Conservation (phyloP, 2,797 vertebrate species). For the Mormyrops boulengeri region DNA sequence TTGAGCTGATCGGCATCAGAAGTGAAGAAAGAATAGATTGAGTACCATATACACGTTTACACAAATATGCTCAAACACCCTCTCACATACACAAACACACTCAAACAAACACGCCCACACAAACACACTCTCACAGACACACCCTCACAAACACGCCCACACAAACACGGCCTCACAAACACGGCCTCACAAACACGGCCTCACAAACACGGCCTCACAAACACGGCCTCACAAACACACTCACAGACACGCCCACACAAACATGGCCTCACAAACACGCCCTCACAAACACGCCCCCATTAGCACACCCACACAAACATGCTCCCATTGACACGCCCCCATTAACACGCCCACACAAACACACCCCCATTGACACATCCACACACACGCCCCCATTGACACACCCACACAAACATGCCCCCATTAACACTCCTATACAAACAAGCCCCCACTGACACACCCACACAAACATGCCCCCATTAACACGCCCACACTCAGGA, state of each 20-base stretch:
- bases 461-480: not conserved
- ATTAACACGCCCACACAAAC: not conserved
- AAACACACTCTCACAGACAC: not conserved
- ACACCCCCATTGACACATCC: too few relatives aligned
- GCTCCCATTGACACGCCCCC: too few relatives aligned
- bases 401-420: not conserved
- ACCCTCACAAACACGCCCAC: too few relatives aligned
- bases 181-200: not conserved
- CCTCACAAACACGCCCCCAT: too few relatives aligned
- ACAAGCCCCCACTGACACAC: too few relatives aligned
- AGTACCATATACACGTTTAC: not conserved
- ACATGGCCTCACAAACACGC: not conserved
- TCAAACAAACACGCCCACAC: not conserved
- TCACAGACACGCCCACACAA: not conserved
- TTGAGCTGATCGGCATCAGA: conserved; percentile 16
- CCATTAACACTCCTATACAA: too few relatives aligned
- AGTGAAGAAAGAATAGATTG: not conserved
- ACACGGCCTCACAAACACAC: too few relatives aligned
- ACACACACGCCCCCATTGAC: not conserved
- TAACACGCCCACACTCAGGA: not conserved
- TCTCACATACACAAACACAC: not conserved
- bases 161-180: not conserved
- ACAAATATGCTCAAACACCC: not conserved
- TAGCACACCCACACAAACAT: not conserved
- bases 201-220: not conserved